Percentiles rank a stretch among this genome's conserved stretches.
These are phyloP conservation scores for Prietella phreatophila DNA, from an alignment of 2,113 vertebrate species.

Conservation along the genomic window DNA sequence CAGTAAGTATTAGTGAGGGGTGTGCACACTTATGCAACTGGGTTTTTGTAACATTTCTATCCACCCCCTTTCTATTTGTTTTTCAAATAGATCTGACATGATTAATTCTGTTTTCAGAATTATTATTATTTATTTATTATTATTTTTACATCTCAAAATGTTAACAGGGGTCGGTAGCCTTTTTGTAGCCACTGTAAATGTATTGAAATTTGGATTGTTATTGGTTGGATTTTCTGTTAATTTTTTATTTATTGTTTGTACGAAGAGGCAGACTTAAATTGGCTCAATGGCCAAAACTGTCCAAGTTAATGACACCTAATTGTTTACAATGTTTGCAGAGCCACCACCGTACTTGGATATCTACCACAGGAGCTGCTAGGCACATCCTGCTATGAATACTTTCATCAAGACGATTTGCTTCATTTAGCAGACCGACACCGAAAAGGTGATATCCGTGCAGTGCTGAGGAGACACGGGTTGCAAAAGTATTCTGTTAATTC, in stretches of 20 bases:
- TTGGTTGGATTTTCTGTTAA: background rate
- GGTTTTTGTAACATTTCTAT: background rate
- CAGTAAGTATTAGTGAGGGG: no score
- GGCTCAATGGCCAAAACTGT: background rate
- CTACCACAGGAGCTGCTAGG: conserved; percentile 89
- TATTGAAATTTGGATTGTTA: background rate
- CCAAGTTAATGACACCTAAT: background rate
- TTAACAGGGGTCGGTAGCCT: background rate
- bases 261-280: background rate
- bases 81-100: background rate
- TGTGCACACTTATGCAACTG: background rate
- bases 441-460: conserved; percentile 73
- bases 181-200: background rate
- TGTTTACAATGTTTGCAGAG: conserved; percentile 63
- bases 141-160: background rate
- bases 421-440: conserved; percentile 88
- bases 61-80: background rate
- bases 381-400: conserved; percentile 92
- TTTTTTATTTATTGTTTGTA: background rate
- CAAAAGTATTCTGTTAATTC: background rate
- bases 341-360: conserved; percentile 86
- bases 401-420: conserved; percentile 86
- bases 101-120: background rate
- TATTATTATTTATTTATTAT: no score
- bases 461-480: background rate